Evolutionary conservation across 64 coral and sea anemone genomes (phyloP).

Genomic region (Montipora capricornis): DNA sequence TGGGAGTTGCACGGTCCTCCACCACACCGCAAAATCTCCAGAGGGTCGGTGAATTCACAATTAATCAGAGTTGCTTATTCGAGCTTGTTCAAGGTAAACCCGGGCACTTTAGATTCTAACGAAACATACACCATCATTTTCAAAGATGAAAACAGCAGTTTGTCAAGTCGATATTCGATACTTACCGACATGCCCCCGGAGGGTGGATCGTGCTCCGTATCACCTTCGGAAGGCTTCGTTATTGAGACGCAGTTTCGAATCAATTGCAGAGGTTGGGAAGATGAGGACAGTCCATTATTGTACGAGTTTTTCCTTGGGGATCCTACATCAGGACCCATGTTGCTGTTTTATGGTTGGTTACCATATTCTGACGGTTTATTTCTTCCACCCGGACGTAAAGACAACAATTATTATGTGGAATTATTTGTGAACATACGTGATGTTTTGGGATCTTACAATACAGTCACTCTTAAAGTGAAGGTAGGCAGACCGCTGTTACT

Average conservation of each 20-base stretch:
- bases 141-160: not conserved
- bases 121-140: slow-evolving; percentile 35
- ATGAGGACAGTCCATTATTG: slow-evolving; percentile 66
- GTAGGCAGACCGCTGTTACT: not conserved
- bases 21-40: not conserved
- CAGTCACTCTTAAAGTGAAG: slow-evolving; percentile 22
- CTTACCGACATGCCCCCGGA: slow-evolving; percentile 47
- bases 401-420: not conserved
- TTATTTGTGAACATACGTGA: slow-evolving; percentile 59
- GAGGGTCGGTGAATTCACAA: not conserved
- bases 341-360: slow-evolving; percentile 45
- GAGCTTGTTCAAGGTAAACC: slow-evolving; percentile 26
- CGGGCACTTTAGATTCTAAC: slow-evolving; percentile 16
- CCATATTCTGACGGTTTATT: slow-evolving; percentile 21
- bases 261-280: slow-evolving; percentile 50
- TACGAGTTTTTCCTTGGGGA: slow-evolving; percentile 62
- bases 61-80: slow-evolving; percentile 8
- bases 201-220: slow-evolving; percentile 45
- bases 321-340: not conserved
- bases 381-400: slow-evolving; percentile 25
- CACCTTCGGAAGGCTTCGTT: slow-evolving; percentile 18
- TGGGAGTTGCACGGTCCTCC: slow-evolving; percentile 39
- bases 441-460: slow-evolving; percentile 43
- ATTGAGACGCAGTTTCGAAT: slow-evolving; percentile 61
- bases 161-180: not conserved